Conservation (phyloP, 2,797 vertebrate genomes). For the Mus minutoides region DNA sequence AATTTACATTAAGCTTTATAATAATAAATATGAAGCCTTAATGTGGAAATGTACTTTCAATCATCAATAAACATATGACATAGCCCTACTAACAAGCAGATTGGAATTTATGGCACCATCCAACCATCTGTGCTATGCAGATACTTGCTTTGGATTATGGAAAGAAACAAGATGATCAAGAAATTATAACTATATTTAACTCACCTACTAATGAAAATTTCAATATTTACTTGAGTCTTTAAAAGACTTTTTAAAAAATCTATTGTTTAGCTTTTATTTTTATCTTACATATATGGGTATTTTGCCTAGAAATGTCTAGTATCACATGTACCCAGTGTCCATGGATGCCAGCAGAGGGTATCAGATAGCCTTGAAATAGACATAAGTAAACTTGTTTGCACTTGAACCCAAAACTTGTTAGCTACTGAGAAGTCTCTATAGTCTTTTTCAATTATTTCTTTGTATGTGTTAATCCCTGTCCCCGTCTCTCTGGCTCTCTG, state of each 20-base stretch:
- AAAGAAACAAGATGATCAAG: background rate
- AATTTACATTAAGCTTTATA: conserved; percentile 72
- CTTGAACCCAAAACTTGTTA: background rate
- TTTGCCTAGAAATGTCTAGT: background rate
- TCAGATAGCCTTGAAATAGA: background rate
- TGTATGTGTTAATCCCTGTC: background rate
- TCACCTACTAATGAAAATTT: background rate
- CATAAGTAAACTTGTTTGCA: background rate
- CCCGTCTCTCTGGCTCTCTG: background rate
- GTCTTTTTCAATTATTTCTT: background rate
- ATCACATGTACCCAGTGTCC: background rate
- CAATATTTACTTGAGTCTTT: background rate
- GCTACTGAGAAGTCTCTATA: background rate
- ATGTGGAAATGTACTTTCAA: conserved; percentile 63
- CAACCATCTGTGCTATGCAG: conserved; percentile 72
- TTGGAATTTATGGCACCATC: conserved; percentile 71
- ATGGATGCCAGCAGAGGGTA: background rate
- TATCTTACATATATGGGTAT: background rate
- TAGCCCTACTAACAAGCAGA: conserved; percentile 71
- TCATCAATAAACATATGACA: conserved; percentile 80
- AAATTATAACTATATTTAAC: conserved; percentile 12
- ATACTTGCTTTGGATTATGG: conserved; percentile 60
- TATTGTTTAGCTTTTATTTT: background rate
- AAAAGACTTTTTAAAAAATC: background rate
- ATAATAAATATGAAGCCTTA: conserved; percentile 65